A percentile compares a stretch with the other conserved stretches of the same genome.
Evolutionary conservation across 2,113 vertebrate species (phyloP).

Genomic region (Struthidea cinerea): DNA sequence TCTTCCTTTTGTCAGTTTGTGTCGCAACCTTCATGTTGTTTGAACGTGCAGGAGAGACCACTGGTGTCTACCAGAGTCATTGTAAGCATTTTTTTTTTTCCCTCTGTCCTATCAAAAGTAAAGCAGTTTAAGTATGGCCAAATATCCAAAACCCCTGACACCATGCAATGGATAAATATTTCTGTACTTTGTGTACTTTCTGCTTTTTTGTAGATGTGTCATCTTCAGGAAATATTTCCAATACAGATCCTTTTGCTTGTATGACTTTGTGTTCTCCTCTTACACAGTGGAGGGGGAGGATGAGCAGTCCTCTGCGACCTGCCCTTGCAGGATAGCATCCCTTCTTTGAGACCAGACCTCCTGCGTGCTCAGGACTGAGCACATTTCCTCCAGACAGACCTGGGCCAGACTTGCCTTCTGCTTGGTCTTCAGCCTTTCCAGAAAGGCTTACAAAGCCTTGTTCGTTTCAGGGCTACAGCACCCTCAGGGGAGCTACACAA

Average conservation of each 20-base stretch:
- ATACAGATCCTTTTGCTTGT: not conserved
- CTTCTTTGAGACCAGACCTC: not conserved
- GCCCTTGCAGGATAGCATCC: not conserved
- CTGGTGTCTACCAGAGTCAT: not conserved
- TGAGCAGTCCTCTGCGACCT: not conserved
- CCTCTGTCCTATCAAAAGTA: not conserved
- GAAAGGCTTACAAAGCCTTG: not conserved
- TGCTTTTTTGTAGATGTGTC: not conserved
- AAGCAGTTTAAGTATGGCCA: not conserved
- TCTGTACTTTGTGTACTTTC: not conserved
- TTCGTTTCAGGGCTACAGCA: not conserved
- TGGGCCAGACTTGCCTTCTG: not conserved
- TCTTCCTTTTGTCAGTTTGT: conserved; percentile 43
- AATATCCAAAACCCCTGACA: conserved; percentile 1
- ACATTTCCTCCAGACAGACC: not conserved
- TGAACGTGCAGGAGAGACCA: not conserved
- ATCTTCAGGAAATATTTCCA: not conserved
- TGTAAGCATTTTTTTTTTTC: not conserved
- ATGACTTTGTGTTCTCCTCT: not conserved
- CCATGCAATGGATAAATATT: not conserved
- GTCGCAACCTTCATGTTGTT: conserved; percentile 12
- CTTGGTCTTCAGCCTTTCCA: not conserved
- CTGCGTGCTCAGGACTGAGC: not conserved
- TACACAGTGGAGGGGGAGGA: not conserved
- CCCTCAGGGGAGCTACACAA: not conserved